Base-by-base conservation (phyloP, 2,113 vertebrate species). In the Abramis brama region DNA sequence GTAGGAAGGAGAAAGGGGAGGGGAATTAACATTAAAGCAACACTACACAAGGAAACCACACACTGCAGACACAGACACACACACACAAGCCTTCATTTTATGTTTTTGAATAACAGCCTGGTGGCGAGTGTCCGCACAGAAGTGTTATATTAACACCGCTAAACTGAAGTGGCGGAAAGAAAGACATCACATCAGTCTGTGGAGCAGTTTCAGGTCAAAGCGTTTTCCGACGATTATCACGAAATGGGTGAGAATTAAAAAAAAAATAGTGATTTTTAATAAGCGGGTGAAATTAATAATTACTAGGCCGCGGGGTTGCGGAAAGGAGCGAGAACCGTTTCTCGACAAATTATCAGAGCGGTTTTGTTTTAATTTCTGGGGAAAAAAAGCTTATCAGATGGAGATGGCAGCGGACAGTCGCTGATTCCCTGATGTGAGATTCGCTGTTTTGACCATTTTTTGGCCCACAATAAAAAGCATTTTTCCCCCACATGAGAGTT, bases 241-340 rank as follows among this genome's bases (percentile, higher is more conserved):
- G 89, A 93, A 52, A 95, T 95, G 95, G 95, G 95, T 95, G 93
- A 95, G 95, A 89, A 93, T 89, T 82, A 91, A 84, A 86, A 62
- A 62, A n/a, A 55, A 86, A 91, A 76, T 57, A 50, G 36, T 66
- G 66, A 80, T 15, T 89, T 85, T 92, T 89, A 90, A 90, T 90
- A 71, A 89, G 50, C 71, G 82, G 55, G 82, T 33, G 87, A 88
- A 75, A 80, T 92, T 88, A 90, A 89, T 75, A 85, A 84, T 59
- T 66, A 85, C 62, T 15, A 86, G 93, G 93, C 93, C 92, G 91
- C 85, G 89, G 85, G 83, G 84, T 79, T 30, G 85, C 47, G 76
- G 36, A 27, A 50, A 73, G 50, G 21, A 81, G 68, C 68, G 30
- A 74, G 55, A 81, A 62, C 0, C 33, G 33, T 55, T 43, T 55